Evolutionary conservation across 2,797 vertebrate genomes (phyloP), one percentile per base, ranked within the genome.

Genomic region (Peromyscus attwateri): DNA sequence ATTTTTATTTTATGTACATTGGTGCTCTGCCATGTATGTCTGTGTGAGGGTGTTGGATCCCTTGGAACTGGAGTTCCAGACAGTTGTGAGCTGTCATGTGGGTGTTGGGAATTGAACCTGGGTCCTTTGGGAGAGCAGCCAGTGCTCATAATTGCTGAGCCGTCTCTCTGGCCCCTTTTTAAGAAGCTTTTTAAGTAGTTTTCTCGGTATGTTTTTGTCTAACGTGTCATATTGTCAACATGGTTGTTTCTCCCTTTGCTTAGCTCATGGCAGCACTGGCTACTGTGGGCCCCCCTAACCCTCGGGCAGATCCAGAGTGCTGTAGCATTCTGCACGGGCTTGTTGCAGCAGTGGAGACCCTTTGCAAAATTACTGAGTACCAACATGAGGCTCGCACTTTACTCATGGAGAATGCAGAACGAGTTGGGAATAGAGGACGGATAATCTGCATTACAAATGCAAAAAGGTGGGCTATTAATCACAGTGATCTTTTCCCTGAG

Each of bases 401-500:
- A 82, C 98, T 99, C 62, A 99, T 99, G 99, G 99, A 99, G 98
- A 99, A 99, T 7, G 99, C 99, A 0, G 99, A 99, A 52, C 99
- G 99, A 66, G 99, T 99, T 70, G 99, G 99, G 92, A 99, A 99
- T 90, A 98, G 99, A 80, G 99, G 99, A 29, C 99, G 99, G 27
- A 99, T 99, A 85, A 99, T 99, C 98, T 99, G 99, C 95, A 99
- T 99, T 87, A 99, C 99, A 91, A 99, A 99, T 62, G 99, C 99
- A 19, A 99, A 99, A 98, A 99, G 99, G 99, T 99, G 92, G 76
- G 80, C 16, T 5, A 0, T 57, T 96, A 21, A 80, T 83, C n/a
- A 76, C 8, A 83, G 40, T 77, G 37, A 46, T 57, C 31, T 68
- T 77, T 95, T 82, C 71, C 82, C 23, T 87, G n/a, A 73, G 17